Base-by-base conservation (phyloP, 2,113 vertebrate species). In the Pelodiscus sinensis region DNA sequence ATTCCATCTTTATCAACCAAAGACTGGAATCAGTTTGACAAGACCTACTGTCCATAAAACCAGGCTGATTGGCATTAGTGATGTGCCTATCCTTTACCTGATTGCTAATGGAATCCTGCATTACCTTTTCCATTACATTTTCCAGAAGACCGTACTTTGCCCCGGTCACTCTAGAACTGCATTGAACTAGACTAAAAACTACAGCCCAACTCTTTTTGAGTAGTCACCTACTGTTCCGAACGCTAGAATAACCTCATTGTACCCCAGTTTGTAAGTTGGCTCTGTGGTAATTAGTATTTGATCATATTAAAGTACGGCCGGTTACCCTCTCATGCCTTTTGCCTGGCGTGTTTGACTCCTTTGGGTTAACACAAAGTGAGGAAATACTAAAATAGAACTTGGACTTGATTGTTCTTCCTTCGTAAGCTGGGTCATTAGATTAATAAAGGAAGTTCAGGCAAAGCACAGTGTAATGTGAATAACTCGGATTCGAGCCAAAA, bases 231-330 rank as follows among this genome's bases (percentile, higher is more conserved):
- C 56, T n/a, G 50, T n/a, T 44, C 71, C 25, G 2, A 31, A 11
- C 2, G 5, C 75, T 27, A 31, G 50, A 44, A 10, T 18, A 12
- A 5, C 0, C 0, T 35, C 3, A 0, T 12, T 14, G 50, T 3
- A 4, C 8, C 75, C 8, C 0, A 3, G 2, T 11, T 52, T 38
- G 38, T 58, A 0, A 0, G 4, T 0, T 11, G 13, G 5, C 35
- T 56, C 15, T 75, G 8, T 0, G 0, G 24, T 54, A 31, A 86
- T 62, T 24, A 8, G 5, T 8, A 0, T 38, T 57, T 35, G 57
- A 35, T 22, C 2, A 0, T 6, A 1, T 0, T 1, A 44, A 25
- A 13, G 29, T 78, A 57, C 57, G 31, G 35, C 38, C 13, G 14
- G 22, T 6, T 52, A 52, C 13, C 15, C 50, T 51, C 77, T 78